phyloP scores from a whole-genome alignment of 2,113 vertebrate genomes.

The Nerophis ophidion region DNA sequence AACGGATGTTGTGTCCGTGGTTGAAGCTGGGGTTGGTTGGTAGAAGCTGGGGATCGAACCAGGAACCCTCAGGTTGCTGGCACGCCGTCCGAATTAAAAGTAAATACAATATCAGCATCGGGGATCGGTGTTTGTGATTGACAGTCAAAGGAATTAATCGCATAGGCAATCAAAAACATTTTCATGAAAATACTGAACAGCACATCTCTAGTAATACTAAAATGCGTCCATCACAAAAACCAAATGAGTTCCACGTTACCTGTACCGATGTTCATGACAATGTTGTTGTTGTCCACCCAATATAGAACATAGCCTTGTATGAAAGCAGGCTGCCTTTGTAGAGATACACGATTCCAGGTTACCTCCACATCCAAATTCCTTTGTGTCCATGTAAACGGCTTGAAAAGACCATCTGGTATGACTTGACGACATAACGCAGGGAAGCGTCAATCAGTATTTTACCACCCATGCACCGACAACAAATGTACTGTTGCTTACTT shows the following conservation, averaged over 20 bases:
- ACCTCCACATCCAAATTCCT: constrained; percentile 19
- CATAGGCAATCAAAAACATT: no score
- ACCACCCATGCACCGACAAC: background rate
- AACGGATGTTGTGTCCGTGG: no score
- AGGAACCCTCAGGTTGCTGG: no score
- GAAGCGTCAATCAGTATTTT: background rate
- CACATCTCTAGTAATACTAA: no score
- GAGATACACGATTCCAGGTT: constrained; percentile 43
- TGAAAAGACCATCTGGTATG: constrained; percentile 19
- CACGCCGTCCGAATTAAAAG: no score
- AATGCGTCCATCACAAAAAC: background rate
- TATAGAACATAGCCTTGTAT: constrained; percentile 50
- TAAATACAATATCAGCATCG: no score
- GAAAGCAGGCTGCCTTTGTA: constrained; percentile 37
- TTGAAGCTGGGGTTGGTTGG: no score
- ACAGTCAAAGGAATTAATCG: no score
- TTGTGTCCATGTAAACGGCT: background rate
- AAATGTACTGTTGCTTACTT: constrained; percentile 32
- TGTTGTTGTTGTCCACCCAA: background rate
- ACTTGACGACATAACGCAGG: constrained; percentile 8
- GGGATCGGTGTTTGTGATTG: no score
- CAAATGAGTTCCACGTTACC: constrained; percentile 22
- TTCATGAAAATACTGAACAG: no score
- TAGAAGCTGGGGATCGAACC: no score
- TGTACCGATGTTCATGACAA: constrained; percentile 9